phyloP scores from a whole-genome alignment of 23 tunicate genomes.

The Oikopleura albicans region DNA sequence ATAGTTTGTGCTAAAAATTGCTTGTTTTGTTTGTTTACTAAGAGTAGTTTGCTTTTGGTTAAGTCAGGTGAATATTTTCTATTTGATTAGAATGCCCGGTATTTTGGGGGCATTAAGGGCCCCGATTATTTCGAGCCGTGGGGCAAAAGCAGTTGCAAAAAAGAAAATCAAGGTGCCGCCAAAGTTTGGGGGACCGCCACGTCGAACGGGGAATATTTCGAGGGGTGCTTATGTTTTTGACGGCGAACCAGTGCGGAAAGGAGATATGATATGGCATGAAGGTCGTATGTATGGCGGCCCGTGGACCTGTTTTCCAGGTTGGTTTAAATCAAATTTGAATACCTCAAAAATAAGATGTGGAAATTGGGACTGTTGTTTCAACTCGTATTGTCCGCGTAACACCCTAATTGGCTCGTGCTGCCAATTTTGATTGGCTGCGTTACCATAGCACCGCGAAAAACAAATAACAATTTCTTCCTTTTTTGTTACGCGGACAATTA shows the following conservation, averaged over 20 bases:
- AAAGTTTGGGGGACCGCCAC: background rate
- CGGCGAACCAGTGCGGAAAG: background rate
- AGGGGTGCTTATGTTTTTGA: background rate
- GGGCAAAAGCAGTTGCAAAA: constrained; percentile 10
- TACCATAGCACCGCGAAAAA: background rate
- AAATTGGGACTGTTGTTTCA: too few relatives aligned
- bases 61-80: too few relatives aligned
- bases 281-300: background rate
- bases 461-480: background rate
- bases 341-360: too few relatives aligned
- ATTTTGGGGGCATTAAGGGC: background rate
- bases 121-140: background rate
- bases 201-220: background rate
- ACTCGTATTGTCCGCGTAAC: too few relatives aligned
- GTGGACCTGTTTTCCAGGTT: constrained; percentile 14
- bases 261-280: background rate
- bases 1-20: too few relatives aligned
- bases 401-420: too few relatives aligned
- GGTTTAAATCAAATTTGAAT: too few relatives aligned
- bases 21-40: too few relatives aligned
- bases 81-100: background rate
- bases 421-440: too few relatives aligned
- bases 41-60: too few relatives aligned
- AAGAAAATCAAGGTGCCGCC: background rate
- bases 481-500: too few relatives aligned